phyloP scores from a whole-genome alignment of 2,888 invertebrate genomes.

The Ommatoiulus sabulosus region DNA sequence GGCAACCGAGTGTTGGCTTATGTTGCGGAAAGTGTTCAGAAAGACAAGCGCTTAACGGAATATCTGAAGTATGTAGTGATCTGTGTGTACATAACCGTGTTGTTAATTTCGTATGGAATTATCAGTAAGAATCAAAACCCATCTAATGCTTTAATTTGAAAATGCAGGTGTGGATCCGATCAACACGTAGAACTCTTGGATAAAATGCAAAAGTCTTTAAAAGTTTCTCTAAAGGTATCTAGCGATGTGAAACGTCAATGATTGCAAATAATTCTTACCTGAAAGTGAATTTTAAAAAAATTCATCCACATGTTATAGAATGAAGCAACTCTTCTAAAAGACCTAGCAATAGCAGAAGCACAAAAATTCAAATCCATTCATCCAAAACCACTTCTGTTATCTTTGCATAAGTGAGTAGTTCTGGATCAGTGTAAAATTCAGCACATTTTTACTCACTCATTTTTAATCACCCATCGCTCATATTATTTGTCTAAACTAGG shows the following conservation, averaged over 20 bases:
- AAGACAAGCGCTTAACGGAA: conserved; percentile 77
- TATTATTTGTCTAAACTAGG: conserved; percentile 65
- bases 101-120: conserved; percentile 9
- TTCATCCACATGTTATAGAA: conserved; percentile 65
- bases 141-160: background rate
- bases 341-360: conserved; percentile 78
- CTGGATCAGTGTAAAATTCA: background rate
- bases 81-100: background rate
- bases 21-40: conserved; percentile 74
- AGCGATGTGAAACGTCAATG: background rate
- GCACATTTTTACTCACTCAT: background rate
- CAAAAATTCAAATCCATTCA: conserved; percentile 71
- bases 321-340: conserved; percentile 75
- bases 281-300: background rate
- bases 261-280: background rate
- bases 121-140: background rate
- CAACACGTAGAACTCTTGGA: conserved; percentile 79
- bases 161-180: conserved; percentile 75
- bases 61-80: conserved; percentile 76
- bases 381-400: conserved; percentile 60
- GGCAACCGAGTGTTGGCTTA: conserved; percentile 78
- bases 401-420: conserved; percentile 64
- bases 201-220: conserved; percentile 79
- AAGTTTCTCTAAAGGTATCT: conserved; percentile 73
- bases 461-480: background rate